A percentile compares a stretch with the other conserved stretches of the same genome.
phyloP scores from a whole-genome alignment of 1,140 invertebrate species.

The Heliconius congener region DNA sequence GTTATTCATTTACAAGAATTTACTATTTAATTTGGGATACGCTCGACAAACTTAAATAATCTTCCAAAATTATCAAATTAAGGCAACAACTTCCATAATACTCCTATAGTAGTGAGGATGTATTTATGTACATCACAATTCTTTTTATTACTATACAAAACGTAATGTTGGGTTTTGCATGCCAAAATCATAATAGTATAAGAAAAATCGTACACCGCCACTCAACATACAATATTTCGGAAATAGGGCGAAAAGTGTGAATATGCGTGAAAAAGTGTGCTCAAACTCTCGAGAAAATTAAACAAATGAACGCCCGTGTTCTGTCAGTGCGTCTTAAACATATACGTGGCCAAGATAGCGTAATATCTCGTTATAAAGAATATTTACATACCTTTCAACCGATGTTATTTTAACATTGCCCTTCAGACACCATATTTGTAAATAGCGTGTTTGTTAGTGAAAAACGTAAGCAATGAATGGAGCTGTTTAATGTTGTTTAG shows the following conservation, averaged over 20 bases:
- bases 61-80: not conserved
- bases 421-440: slow-evolving; percentile 25
- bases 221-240: too few relatives aligned
- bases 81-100: not conserved
- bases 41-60: not conserved
- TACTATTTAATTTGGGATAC: not conserved
- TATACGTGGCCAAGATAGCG: not conserved
- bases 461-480: slow-evolving; percentile 25
- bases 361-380: not conserved
- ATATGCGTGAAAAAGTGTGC: too few relatives aligned
- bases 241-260: too few relatives aligned
- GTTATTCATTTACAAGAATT: not conserved
- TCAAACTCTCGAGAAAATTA: too few relatives aligned
- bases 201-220: too few relatives aligned
- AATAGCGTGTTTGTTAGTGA: slow-evolving; percentile 11
- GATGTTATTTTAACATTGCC: not conserved
- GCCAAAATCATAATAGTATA: too few relatives aligned
- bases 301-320: too few relatives aligned
- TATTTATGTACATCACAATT: too few relatives aligned
- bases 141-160: not conserved
- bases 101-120: not conserved
- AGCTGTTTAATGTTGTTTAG: slow-evolving; percentile 29
- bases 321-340: too few relatives aligned
- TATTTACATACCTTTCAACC: slow-evolving; percentile 7
- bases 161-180: not conserved